Conservation (phyloP, 1,140 invertebrate genomes). For the Drosophila navojoa region DNA sequence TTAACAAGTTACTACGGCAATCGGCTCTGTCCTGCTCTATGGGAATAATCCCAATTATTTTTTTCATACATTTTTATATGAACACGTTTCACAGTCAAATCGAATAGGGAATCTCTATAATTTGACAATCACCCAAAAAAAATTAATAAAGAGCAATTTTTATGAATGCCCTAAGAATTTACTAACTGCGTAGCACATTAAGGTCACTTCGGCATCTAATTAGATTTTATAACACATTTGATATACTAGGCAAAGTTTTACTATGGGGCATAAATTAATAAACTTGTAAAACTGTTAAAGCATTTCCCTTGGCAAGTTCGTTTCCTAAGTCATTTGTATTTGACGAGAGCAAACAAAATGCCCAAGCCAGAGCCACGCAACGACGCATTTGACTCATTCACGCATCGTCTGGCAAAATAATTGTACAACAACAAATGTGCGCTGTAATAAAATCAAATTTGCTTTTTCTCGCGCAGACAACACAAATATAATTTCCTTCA, state of each 20-base stretch:
- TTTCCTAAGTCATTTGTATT: slow-evolving; percentile 56
- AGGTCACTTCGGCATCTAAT: slow-evolving; percentile 17
- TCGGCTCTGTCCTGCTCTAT: slow-evolving; percentile 14
- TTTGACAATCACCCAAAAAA: too few relatives aligned
- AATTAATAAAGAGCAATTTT: too few relatives aligned
- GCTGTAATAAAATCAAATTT: slow-evolving; percentile 68
- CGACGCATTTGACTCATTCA: slow-evolving; percentile 53
- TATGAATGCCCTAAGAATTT: neutral
- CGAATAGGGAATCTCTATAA: neutral
- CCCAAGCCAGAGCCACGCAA: slow-evolving; percentile 15
- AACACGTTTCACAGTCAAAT: slow-evolving; percentile 10
- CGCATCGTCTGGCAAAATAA: slow-evolving; percentile 72
- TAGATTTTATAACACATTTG: slow-evolving; percentile 15
- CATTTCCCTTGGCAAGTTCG: slow-evolving; percentile 63
- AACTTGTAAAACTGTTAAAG: slow-evolving; percentile 67
- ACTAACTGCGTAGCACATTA: neutral
- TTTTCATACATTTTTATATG: slow-evolving; percentile 10
- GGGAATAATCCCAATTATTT: slow-evolving; percentile 44
- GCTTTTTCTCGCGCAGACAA: slow-evolving; percentile 21
- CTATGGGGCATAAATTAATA: slow-evolving; percentile 66
- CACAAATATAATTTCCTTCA: slow-evolving; percentile 44
- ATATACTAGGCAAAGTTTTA: slow-evolving; percentile 23
- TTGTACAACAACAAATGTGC: slow-evolving; percentile 53
- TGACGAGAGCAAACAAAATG: slow-evolving; percentile 28
- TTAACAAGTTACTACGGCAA: slow-evolving; percentile 39